Percentiles rank a stretch among this genome's conserved stretches.
phyloP scores from a whole-genome alignment of 2,113 vertebrate species.

The Platysteira castanea region DNA sequence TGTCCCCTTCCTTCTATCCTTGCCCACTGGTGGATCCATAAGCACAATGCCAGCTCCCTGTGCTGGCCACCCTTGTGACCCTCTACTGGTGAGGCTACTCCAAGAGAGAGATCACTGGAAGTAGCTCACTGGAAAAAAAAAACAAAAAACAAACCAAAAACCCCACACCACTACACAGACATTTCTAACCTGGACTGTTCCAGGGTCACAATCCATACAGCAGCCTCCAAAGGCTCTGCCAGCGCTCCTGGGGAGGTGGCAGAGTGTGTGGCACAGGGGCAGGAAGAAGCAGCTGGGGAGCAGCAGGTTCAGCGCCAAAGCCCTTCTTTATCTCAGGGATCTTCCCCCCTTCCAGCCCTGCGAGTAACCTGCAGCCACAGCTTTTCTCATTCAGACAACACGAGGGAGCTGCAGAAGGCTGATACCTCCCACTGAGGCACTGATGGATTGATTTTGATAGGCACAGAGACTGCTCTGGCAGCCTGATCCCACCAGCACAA shows the following conservation, averaged over 20 bases:
- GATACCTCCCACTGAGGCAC: neutral
- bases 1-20: neutral
- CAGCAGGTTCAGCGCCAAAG: rapidly evolving
- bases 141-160: rapidly evolving
- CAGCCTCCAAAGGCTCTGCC: neutral
- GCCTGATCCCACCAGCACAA: neutral
- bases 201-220: rapidly evolving
- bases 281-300: neutral
- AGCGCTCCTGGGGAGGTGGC: rapidly evolving
- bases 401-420: neutral
- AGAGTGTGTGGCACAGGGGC: rapidly evolving
- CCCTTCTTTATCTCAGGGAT: rapidly evolving
- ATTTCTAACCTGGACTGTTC: neutral
- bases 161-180: rapidly evolving
- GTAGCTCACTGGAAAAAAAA: rapidly evolving
- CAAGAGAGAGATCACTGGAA: neutral
- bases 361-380: neutral
- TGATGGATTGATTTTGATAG: neutral
- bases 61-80: neutral
- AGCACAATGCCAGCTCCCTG: neutral
- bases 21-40: rapidly evolving
- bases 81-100: neutral
- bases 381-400: neutral
- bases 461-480: neutral
- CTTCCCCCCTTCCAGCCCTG: neutral